These are phyloP conservation scores for Muschampia plurimacula DNA, from an alignment of 2,888 invertebrate genomes.

Conservation along the genomic window DNA sequence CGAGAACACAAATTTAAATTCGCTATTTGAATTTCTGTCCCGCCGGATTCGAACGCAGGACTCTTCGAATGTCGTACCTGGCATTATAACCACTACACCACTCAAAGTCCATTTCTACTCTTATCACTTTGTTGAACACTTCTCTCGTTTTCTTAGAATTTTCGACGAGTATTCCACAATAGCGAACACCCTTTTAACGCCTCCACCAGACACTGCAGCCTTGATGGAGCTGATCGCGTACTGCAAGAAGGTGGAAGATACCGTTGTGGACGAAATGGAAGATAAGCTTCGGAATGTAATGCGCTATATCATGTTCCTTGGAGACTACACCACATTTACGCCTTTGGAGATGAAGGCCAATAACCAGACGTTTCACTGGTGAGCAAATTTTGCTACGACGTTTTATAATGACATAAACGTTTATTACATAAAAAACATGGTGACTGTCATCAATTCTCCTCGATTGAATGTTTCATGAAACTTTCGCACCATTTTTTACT, in stretches of 20 bases:
- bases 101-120: too few species aligned
- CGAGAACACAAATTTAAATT: too few species aligned
- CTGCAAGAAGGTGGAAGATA: constrained; percentile 90
- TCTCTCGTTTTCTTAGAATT: constrained; percentile 80
- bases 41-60: too few species aligned
- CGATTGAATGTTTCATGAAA: too few species aligned
- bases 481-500: too few species aligned
- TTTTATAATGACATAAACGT: too few species aligned
- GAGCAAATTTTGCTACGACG: constrained; percentile 42
- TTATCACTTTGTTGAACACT: too few species aligned
- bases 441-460: too few species aligned
- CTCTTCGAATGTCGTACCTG: too few species aligned
- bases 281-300: constrained; percentile 88
- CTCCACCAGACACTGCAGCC: constrained; percentile 93
- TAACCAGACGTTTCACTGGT: constrained; percentile 95
- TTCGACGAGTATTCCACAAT: constrained; percentile 94
- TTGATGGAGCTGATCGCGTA: constrained; percentile 93
- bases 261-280: constrained; percentile 90
- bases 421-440: too few species aligned
- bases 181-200: constrained; percentile 90
- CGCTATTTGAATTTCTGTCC: too few species aligned
- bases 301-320: constrained; percentile 92
- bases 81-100: too few species aligned
- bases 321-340: constrained; percentile 92
- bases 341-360: constrained; percentile 95